phyloP scores from a whole-genome alignment of 2,888 invertebrate species.

The Amiota minor region DNA sequence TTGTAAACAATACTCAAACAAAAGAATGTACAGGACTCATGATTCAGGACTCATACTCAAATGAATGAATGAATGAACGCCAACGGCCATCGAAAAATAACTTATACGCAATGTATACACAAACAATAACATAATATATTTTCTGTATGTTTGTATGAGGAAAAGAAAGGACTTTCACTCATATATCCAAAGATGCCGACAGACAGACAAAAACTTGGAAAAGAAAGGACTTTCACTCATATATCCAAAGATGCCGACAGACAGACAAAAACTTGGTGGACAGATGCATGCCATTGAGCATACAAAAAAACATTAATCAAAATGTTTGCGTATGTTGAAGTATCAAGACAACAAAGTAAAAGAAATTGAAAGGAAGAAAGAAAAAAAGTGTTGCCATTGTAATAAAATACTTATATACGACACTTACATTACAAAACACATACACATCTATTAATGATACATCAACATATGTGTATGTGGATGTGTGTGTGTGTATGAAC shows the following conservation, averaged over 20 bases:
- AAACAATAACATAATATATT: no score
- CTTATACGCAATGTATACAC: not conserved
- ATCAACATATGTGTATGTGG: not conserved
- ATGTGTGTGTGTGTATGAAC: constrained; percentile 26
- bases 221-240: not conserved
- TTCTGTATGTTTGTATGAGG: not conserved
- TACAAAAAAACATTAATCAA: constrained; percentile 19
- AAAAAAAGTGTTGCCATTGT: constrained; percentile 25
- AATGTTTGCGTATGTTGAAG: constrained; percentile 16
- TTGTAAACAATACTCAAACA: constrained; percentile 12
- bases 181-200: not conserved
- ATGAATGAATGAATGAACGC: constrained; percentile 18
- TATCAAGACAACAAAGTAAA: not conserved
- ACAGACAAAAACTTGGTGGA: constrained; percentile 1
- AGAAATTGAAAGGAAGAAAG: not conserved
- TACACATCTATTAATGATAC: not conserved
- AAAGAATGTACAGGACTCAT: not conserved
- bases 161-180: not conserved
- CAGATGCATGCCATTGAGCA: constrained; percentile 11
- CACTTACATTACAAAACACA: constrained; percentile 9
- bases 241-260: not conserved
- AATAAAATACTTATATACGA: constrained; percentile 20
- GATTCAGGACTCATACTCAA: constrained; percentile 7
- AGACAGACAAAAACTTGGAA: not conserved
- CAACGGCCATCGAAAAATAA: constrained; percentile 13